Conservation (phyloP, 2,888 invertebrate genomes). For the Platycheirus rosarum region DNA sequence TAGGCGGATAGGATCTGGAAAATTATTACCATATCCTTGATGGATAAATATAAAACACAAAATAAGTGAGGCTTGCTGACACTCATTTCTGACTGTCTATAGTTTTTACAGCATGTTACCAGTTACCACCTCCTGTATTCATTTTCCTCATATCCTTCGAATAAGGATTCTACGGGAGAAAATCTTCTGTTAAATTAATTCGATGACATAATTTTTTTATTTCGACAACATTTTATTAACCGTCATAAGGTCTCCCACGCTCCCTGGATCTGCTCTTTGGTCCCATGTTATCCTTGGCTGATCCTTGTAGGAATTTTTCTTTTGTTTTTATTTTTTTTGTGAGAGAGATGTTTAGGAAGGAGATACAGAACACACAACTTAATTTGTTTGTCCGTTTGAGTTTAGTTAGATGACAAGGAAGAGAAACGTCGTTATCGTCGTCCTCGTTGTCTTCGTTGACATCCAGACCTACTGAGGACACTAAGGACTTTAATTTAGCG, state of each 20-base stretch:
- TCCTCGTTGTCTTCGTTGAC: slow-evolving; percentile 1
- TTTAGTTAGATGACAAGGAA: slow-evolving; percentile 12
- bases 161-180: slow-evolving; percentile 3
- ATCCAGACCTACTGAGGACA: slow-evolving; percentile 69
- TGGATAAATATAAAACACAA: slow-evolving; percentile 54
- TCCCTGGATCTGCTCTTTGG: neutral
- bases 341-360: neutral
- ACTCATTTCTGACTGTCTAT: slow-evolving; percentile 24
- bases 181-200: slow-evolving; percentile 50
- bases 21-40: slow-evolving; percentile 68
- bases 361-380: slow-evolving; percentile 38
- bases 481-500: slow-evolving; percentile 81
- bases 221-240: slow-evolving; percentile 63
- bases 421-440: slow-evolving; percentile 8
- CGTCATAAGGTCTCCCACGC: slow-evolving; percentile 54
- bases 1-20: slow-evolving; percentile 60
- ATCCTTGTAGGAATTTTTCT: slow-evolving; percentile 36
- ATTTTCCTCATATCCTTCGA: neutral
- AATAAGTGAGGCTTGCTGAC: slow-evolving; percentile 56
- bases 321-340: slow-evolving; percentile 6
- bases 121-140: neutral
- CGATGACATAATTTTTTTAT: slow-evolving; percentile 63
- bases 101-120: slow-evolving; percentile 18
- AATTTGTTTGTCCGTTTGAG: slow-evolving; percentile 27
- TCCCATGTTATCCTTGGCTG: slow-evolving; percentile 46